Base-by-base conservation (phyloP, 1,140 invertebrate species). In the Apocrypta bakeri region DNA sequence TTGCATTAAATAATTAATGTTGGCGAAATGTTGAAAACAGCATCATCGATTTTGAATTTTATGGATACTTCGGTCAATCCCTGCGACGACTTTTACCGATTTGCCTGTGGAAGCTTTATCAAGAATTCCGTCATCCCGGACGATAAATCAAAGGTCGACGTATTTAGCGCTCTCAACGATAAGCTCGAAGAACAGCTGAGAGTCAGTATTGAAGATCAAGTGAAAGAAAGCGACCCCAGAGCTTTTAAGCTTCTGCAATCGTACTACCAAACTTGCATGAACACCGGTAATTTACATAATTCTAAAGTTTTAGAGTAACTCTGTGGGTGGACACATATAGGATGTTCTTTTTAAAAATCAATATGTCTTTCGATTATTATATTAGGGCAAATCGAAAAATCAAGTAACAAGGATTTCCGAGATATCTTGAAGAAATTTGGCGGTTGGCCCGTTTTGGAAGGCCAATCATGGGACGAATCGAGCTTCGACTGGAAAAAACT, bases 401-500 rank as follows among this genome's bases (percentile, higher is more conserved):
- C 25, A 27, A 72, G 66, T 6, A 40, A 77, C 25, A 24, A 72
- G 17, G 79, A 80, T 11, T 81, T 81, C 76, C 37, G 14, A 12
- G 69, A 63, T 27, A 95, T 97, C 86, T 88, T 98, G 71, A 92
- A 94, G 33, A 92, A 93, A 31, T 90, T 98, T 11, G 97, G 97
- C 17, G 97, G 97, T 7, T 98, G 97, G 97, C 98, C 98, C 0
- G 95, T 98, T 4, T 91, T 98, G 2, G 95, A 96, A 83, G 96
- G 95, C 0, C 92, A 95, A 4, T 86, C 85, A 1, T 98, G 97
- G 97, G 93, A 95, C 80, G 92, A 93, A 0, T 94, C 93, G 29
- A 88, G 92, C 8, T 97, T 96, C 91, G 93, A 94, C 76, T 98
- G 97, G 97, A 94, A 94, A 86, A 93, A 97, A 79, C 95, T 95